phyloP scores from a whole-genome alignment of 2,113 vertebrate species.

The Marmota flaviventris region DNA sequence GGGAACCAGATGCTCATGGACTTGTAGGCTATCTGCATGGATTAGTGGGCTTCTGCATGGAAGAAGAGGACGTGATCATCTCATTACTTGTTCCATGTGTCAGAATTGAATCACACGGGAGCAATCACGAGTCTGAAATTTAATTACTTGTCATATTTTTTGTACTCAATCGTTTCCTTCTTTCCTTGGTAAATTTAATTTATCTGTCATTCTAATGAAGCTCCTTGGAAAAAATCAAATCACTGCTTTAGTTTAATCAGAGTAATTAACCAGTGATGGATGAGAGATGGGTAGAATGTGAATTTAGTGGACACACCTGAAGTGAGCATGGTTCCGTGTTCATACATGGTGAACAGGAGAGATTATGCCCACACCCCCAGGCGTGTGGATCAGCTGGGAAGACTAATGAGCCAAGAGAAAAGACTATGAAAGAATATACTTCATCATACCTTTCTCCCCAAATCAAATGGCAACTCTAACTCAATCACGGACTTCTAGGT shows the following conservation, averaged over 20 bases:
- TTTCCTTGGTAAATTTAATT: conserved; percentile 79
- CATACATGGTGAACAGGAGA: neutral
- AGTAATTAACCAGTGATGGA: neutral
- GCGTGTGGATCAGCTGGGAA: rapidly evolving
- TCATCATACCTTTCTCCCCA: neutral
- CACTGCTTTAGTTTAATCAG: conserved; percentile 22
- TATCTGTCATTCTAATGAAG: conserved; percentile 71
- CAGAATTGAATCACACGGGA: conserved; percentile 31
- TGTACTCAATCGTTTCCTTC: conserved; percentile 71
- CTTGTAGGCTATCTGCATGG: neutral
- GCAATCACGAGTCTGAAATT: conserved; percentile 30
- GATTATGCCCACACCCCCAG: neutral
- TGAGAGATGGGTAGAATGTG: neutral
- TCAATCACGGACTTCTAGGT: rapidly evolving
- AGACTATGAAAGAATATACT: neutral
- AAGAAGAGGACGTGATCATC: neutral
- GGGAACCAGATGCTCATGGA: rapidly evolving
- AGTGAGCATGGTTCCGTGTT: neutral
- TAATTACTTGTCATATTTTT: conserved; percentile 56
- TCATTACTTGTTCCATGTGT: neutral
- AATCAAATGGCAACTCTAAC: neutral
- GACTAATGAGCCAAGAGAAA: neutral
- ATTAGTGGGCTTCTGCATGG: neutral
- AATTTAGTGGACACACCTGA: neutral
- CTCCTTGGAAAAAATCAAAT: conserved; percentile 71